phyloP scores from a whole-genome alignment of 2,113 vertebrate genomes.

The Oryzias woworae region DNA sequence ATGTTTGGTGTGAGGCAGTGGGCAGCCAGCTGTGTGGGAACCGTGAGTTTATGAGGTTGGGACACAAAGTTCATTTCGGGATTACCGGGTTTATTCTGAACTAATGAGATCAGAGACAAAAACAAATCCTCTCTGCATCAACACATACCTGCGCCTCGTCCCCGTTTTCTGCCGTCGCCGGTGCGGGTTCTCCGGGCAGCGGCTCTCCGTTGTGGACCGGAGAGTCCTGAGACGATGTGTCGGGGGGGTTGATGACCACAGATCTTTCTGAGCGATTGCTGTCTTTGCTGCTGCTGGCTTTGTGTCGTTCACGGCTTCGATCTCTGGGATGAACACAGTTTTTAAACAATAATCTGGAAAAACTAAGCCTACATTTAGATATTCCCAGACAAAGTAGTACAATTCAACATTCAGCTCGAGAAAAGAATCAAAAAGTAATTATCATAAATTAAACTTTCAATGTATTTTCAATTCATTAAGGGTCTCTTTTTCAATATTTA shows the following conservation, averaged over 20 bases:
- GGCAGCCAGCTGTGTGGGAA: constrained; percentile 57
- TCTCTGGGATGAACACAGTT: constrained; percentile 54
- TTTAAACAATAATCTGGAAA: too few relatives aligned
- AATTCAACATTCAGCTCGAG: too few relatives aligned
- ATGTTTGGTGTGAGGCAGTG: constrained; percentile 27
- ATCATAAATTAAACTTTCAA: too few relatives aligned
- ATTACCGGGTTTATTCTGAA: constrained; percentile 37
- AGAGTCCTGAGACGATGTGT: constrained; percentile 72
- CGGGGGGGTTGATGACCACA: constrained; percentile 87
- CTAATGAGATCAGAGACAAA: constrained; percentile 12
- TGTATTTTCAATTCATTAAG: too few relatives aligned
- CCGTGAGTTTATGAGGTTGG: constrained; percentile 42
- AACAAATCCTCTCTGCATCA: not conserved
- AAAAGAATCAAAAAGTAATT: too few relatives aligned
- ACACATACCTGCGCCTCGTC: constrained; percentile 83
- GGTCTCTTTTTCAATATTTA: too few relatives aligned
- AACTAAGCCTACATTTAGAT: too few relatives aligned
- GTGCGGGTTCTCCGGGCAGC: constrained; percentile 82
- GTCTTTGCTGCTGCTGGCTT: constrained; percentile 85
- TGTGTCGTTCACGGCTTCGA: constrained; percentile 88
- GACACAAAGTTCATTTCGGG: constrained; percentile 26
- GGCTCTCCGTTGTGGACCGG: constrained; percentile 78
- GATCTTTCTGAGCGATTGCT: constrained; percentile 88
- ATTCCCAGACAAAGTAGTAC: too few relatives aligned
- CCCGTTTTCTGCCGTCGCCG: constrained; percentile 69